These are phyloP conservation scores for Mus spicilegus DNA, from an alignment of 2,113 vertebrate species.

Conservation along the genomic window DNA sequence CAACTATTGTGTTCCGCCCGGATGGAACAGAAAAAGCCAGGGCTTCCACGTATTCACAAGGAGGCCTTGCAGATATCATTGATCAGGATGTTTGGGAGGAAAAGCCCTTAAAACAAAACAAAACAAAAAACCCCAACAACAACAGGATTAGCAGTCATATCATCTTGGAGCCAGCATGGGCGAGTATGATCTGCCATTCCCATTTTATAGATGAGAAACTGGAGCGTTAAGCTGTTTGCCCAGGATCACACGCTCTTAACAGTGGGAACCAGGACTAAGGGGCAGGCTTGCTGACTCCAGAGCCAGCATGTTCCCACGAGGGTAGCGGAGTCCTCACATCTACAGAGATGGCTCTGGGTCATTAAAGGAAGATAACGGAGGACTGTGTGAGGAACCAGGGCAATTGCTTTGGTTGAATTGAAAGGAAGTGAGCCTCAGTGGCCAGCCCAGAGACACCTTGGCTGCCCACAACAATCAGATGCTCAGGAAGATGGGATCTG, in stretches of 20 bases:
- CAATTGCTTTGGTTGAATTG: neutral
- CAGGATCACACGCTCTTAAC: neutral
- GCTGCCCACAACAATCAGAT: neutral
- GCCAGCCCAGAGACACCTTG: neutral
- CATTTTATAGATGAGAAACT: slow-evolving; percentile 53
- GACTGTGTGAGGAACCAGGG: slow-evolving; percentile 25
- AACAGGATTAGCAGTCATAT: slow-evolving; percentile 7
- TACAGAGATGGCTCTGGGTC: slow-evolving; percentile 34
- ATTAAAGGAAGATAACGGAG: slow-evolving; percentile 52
- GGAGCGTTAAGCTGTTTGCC: neutral
- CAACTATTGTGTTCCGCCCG: neutral
- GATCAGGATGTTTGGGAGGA: slow-evolving; percentile 31
- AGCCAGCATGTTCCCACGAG: slow-evolving; percentile 29
- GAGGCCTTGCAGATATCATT: neutral
- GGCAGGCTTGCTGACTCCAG: neutral
- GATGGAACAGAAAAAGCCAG: slow-evolving; percentile 30
- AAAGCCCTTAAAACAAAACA: slow-evolving; percentile 24
- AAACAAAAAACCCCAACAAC: neutral
- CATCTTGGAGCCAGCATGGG: neutral
- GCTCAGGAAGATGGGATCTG: neutral
- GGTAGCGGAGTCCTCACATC: neutral
- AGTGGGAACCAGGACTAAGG: neutral
- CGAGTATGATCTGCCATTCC: slow-evolving; percentile 15
- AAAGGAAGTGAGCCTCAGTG: slow-evolving; percentile 13
- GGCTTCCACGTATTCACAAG: slow-evolving; percentile 4